These are phyloP conservation scores for Onychorhynchus coronatus DNA, from an alignment of 2,113 vertebrate species.

Conservation along the genomic window DNA sequence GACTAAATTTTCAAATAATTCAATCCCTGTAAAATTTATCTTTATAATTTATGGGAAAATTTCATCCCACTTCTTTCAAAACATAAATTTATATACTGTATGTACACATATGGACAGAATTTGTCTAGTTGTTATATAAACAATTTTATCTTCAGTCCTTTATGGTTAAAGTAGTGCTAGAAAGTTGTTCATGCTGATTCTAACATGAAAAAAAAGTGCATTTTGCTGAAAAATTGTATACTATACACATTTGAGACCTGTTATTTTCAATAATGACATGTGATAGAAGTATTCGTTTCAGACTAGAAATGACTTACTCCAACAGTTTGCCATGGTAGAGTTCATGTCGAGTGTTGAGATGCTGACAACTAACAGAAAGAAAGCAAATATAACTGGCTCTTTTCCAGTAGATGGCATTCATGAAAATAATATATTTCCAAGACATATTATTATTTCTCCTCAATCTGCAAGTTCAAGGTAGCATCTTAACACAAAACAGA, in stretches of 20 bases:
- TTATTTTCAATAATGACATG: conserved; percentile 70
- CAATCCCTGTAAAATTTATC: not conserved
- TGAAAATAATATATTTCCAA: conserved; percentile 30
- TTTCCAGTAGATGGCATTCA: conserved; percentile 52
- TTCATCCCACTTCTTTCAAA: not conserved
- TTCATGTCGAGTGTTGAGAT: conserved; percentile 53
- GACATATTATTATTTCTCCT: conserved; percentile 38
- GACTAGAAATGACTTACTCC: conserved; percentile 64
- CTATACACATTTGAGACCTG: conserved; percentile 38
- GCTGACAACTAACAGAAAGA: conserved; percentile 62
- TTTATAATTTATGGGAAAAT: not conserved
- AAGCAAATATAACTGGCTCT: conserved; percentile 44
- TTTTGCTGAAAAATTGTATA: conserved; percentile 25
- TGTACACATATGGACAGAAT: not conserved
- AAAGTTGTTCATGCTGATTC: not conserved
- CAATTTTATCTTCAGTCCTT: not conserved
- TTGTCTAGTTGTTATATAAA: not conserved
- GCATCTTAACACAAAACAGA: conserved; percentile 25
- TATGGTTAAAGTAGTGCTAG: not conserved
- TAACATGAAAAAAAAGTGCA: not conserved
- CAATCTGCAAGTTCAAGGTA: conserved; percentile 61
- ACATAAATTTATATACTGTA: not conserved
- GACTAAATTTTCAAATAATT: not conserved
- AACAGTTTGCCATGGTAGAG: conserved; percentile 45
- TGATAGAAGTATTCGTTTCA: conserved; percentile 58